phyloP scores from a whole-genome alignment of 2,888 invertebrate genomes.

The Tetheella fluctuosa region DNA sequence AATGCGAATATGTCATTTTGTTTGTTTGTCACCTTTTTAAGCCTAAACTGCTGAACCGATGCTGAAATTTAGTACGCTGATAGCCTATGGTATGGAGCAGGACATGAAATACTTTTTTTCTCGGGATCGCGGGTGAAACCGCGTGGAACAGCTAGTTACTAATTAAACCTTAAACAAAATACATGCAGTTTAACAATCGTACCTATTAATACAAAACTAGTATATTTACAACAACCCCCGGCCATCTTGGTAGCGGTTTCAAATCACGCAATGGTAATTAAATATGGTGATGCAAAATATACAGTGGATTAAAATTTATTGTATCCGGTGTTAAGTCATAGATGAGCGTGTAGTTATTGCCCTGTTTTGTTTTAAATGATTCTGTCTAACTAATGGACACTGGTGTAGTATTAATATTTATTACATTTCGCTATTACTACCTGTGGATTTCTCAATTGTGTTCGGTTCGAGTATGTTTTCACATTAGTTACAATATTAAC shows the following conservation, averaged over 20 bases:
- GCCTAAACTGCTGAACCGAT: too few species aligned
- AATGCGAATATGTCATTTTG: too few species aligned
- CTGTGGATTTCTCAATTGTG: conserved; percentile 3
- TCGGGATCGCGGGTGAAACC: too few species aligned
- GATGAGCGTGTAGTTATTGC: neutral
- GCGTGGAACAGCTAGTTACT: too few species aligned
- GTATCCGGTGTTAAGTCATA: conserved; percentile 21
- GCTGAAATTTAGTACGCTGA: too few species aligned
- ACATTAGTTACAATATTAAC: too few species aligned
- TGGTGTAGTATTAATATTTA: neutral
- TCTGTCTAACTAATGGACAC: conserved; percentile 4
- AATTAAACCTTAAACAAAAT: neutral
- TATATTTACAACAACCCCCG: conserved; percentile 5
- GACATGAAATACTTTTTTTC: too few species aligned
- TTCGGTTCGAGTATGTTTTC: neutral
- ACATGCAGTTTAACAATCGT: neutral
- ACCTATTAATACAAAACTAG: conserved; percentile 9
- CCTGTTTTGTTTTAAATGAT: conserved; percentile 8
- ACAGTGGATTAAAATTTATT: conserved; percentile 33
- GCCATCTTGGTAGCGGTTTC: conserved; percentile 33
- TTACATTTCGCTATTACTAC: neutral
- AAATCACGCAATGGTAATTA: conserved; percentile 56
- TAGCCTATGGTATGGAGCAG: too few species aligned
- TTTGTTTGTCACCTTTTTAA: too few species aligned
- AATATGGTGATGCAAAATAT: conserved; percentile 39